Conservation (phyloP, 2,797 vertebrate genomes). For the Trichosurus vulpecula region DNA sequence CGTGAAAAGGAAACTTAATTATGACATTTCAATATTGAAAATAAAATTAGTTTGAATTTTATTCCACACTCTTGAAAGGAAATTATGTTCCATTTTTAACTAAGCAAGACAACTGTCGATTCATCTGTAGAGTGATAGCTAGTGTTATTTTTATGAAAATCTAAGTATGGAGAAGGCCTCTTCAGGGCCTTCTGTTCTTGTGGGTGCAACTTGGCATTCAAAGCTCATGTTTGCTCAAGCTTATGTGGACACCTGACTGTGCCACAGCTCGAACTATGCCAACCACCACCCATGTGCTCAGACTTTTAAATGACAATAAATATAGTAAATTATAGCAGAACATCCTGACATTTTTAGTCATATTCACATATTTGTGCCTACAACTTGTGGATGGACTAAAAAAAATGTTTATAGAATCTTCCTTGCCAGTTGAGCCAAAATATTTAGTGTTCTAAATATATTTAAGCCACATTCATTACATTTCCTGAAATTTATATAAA, state of each 20-base stretch:
- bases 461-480: constrained; percentile 31
- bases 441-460: constrained; percentile 51
- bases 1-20: constrained; percentile 63
- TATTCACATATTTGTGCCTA: not conserved
- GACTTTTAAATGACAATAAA: constrained; percentile 41
- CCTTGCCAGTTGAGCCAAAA: constrained; percentile 19
- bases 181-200: constrained; percentile 31
- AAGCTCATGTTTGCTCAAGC: constrained; percentile 12
- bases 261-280: not conserved
- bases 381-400: constrained; percentile 1
- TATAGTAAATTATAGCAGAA: not conserved
- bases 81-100: constrained; percentile 54
- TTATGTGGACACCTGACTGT: not conserved
- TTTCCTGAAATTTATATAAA: not conserved
- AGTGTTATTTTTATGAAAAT: constrained; percentile 56
- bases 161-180: not conserved
- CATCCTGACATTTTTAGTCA: not conserved
- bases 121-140: constrained; percentile 49
- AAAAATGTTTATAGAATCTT: constrained; percentile 31
- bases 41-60: constrained; percentile 70
- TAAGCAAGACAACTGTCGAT: constrained; percentile 49
- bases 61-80: constrained; percentile 58
- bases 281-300: not conserved
- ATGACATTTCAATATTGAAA: constrained; percentile 69
- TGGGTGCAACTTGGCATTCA: not conserved